Conservation (phyloP, 1,140 invertebrate genomes). For the Listronotus bonariensis region DNA sequence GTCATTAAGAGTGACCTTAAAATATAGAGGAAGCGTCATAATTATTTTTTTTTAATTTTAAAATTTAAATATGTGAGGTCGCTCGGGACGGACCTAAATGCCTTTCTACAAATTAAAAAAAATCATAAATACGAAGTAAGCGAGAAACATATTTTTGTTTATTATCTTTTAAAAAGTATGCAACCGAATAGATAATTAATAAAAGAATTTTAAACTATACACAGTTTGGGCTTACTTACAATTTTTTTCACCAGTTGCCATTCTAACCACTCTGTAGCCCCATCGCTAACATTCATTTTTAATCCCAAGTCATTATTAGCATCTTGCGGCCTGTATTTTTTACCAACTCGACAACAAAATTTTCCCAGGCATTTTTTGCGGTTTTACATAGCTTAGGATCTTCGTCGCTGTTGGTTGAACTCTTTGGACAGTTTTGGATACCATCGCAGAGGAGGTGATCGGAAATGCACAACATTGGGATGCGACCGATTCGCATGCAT, state of each 20-base stretch:
- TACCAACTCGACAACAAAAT: slow-evolving; percentile 37
- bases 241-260: slow-evolving; percentile 28
- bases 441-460: slow-evolving; percentile 66
- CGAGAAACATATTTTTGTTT: too few relatives aligned
- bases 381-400: slow-evolving; percentile 57
- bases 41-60: too few relatives aligned
- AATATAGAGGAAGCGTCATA: too few relatives aligned
- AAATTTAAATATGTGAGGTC: too few relatives aligned
- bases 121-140: too few relatives aligned
- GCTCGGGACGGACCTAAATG: too few relatives aligned
- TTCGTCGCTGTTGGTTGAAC: slow-evolving; percentile 60
- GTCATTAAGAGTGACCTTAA: too few relatives aligned
- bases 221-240: slow-evolving; percentile 1
- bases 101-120: too few relatives aligned
- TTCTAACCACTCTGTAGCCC: slow-evolving; percentile 19
- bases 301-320: slow-evolving; percentile 5
- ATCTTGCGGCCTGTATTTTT: slow-evolving; percentile 41
- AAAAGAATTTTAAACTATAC: too few relatives aligned
- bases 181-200: too few relatives aligned
- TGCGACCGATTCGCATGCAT: slow-evolving; percentile 50
- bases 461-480: slow-evolving; percentile 62
- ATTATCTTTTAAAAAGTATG: too few relatives aligned
- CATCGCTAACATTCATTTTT: slow-evolving; percentile 17
- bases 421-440: slow-evolving; percentile 64
- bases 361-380: slow-evolving; percentile 42